Evolutionary conservation across 2,797 vertebrate species (phyloP), one percentile per base, ranked within the genome.

Genomic region (Sebastes matsubarae): DNA sequence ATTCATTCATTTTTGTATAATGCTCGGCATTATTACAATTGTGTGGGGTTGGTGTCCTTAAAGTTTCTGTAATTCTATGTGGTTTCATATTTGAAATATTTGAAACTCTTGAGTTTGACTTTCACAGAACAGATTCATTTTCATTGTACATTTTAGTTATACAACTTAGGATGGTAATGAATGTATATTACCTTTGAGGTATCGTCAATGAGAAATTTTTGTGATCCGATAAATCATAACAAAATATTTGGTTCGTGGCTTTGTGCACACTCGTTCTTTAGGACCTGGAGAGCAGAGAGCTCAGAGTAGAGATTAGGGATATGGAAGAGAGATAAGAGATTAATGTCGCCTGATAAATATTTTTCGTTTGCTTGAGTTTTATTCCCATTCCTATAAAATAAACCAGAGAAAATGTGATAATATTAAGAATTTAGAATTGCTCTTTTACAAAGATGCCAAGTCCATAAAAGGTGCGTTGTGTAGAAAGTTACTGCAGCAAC

Each of bases 301-400:
- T 75, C 54, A 60, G 36, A 65, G 71, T 30, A 36, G 24, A 70
- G 57, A 77, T 77, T 50, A 72, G 8, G 27, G 20, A 78, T 68
- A 25, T 57, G 6, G 68, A n/a, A 25, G 14, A 71, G 7, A 66
- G 50, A 83, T 63, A 34, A 68, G 71, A 59, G 46, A 79, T 74
- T 63, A 73, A 78, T 82, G 30, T 50, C 22, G 54, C 55, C 14
- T 34, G 55, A 72, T 83, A 58, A 72, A 77, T 80, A 50, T 67
- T 71, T 76, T 60, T 71, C 32, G 2, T 68, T 6, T 57, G 27
- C 60, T 38, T 36, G 22, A 69, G 24, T 63, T 72, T 67, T 64
- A 61, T 80, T 65, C 34, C 25, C 22, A 71, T 58, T 68, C 30
- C 30, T 60, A 34, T 66, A 5, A 80, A 78, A 69, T 75, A 68